These are phyloP conservation scores for Amphipoea lucens DNA, from an alignment of 2,888 invertebrate species.

Conservation along the genomic window DNA sequence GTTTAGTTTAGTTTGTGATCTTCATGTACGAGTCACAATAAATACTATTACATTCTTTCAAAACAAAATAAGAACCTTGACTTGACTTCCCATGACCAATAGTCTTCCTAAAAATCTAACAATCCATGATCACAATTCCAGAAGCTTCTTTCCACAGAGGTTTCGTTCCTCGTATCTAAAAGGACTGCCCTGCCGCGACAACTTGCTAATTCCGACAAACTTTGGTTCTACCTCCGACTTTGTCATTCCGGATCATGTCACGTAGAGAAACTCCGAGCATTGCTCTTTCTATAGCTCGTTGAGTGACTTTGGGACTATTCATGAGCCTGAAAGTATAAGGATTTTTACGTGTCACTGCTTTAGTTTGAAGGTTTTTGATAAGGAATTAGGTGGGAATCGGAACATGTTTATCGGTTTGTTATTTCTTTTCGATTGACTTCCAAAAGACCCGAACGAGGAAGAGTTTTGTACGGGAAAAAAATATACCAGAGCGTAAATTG, in stretches of 20 bases:
- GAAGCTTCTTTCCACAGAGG: constrained; percentile 20
- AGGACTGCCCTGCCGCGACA: constrained; percentile 42
- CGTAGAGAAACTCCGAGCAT: constrained; percentile 57
- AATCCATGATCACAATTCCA: constrained; percentile 17
- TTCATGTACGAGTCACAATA: too few species aligned
- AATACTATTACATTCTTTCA: background rate
- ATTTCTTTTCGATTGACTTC: background rate
- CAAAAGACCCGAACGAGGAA: background rate
- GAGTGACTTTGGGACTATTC: constrained; percentile 53
- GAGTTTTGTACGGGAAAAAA: background rate
- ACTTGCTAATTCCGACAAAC: constrained; percentile 57
- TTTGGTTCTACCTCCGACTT: constrained; percentile 48
- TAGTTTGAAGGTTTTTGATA: constrained; percentile 23
- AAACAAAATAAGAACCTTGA: background rate
- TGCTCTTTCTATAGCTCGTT: constrained; percentile 55
- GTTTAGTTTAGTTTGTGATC: too few species aligned
- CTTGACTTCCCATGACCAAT: background rate
- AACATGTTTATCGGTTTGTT: constrained; percentile 7
- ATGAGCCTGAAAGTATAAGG: constrained; percentile 33
- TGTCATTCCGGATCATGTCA: constrained; percentile 59
- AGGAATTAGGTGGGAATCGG: background rate
- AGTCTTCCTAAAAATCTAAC: background rate
- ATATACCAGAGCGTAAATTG: too few species aligned
- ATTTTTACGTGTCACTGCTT: constrained; percentile 36
- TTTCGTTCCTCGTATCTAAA: constrained; percentile 39